A percentile compares a stretch with the other conserved stretches of the same genome.
phyloP scores from a whole-genome alignment of 2,888 invertebrate species.

The Latheticus oryzae region DNA sequence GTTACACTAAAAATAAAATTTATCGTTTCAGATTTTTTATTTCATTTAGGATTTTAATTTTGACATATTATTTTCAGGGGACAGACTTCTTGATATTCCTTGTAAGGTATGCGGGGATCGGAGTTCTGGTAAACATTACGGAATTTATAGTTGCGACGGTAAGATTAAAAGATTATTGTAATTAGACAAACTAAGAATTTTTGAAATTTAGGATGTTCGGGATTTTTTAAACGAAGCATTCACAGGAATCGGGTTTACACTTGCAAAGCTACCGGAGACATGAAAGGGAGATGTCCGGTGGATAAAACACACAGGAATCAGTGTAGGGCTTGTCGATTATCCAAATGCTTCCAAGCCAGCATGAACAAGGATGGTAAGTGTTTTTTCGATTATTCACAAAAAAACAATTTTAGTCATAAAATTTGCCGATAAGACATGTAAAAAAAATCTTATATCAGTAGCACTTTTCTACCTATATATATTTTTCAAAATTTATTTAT shows the following conservation, averaged over 20 bases:
- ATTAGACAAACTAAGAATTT: slow-evolving; percentile 1
- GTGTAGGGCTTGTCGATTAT: slow-evolving; percentile 93
- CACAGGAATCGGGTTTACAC: slow-evolving; percentile 96
- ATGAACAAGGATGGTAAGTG: slow-evolving; percentile 98
- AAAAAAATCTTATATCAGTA: neutral
- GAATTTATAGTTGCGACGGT: slow-evolving; percentile 99
- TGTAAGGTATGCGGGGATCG: slow-evolving; percentile 99
- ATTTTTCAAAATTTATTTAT: slow-evolving; percentile 5
- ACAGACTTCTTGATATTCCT: slow-evolving; percentile 96
- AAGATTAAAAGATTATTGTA: slow-evolving; percentile 60
- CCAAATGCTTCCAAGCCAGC: slow-evolving; percentile 94
- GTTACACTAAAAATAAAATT: slow-evolving; percentile 3
- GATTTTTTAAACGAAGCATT: slow-evolving; percentile 96
- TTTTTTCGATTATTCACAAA: no score
- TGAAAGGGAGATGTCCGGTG: slow-evolving; percentile 93
- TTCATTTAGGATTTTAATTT: slow-evolving; percentile 24
- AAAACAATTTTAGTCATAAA: neutral
- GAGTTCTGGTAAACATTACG: slow-evolving; percentile 99
- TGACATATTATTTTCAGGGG: slow-evolving; percentile 79
- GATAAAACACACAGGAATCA: slow-evolving; percentile 98
- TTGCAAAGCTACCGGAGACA: slow-evolving; percentile 94
- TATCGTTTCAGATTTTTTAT: neutral
- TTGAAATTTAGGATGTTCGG: slow-evolving; percentile 83
- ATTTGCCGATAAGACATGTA: neutral
- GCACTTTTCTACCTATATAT: no score